Evolutionary conservation across 2,888 invertebrate species (phyloP).

Genomic region (Margaritifera margaritifera): DNA sequence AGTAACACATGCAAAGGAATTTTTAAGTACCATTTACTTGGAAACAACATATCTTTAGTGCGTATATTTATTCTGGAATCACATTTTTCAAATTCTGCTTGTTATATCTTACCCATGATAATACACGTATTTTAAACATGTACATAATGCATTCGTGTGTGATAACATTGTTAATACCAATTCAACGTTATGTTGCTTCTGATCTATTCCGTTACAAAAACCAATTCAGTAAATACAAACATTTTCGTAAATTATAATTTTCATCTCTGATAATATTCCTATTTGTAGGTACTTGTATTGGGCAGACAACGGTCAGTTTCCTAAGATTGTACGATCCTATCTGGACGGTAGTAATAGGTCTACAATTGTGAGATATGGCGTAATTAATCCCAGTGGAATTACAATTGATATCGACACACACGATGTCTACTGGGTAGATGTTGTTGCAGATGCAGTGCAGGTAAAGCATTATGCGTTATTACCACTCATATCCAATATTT

Average conservation of each 20-base stretch:
- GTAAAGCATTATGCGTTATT: constrained; percentile 36
- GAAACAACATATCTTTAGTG: too few species aligned
- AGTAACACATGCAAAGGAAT: too few species aligned
- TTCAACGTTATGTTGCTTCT: neutral
- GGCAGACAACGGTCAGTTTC: constrained; percentile 91
- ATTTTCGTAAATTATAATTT: too few species aligned
- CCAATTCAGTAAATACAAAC: neutral
- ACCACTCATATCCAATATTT: constrained; percentile 72
- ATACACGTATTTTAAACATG: too few species aligned
- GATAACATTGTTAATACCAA: neutral
- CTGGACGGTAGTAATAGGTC: constrained; percentile 84
- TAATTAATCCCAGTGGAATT: constrained; percentile 82
- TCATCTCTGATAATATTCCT: neutral
- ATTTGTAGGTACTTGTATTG: constrained; percentile 86
- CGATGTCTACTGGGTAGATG: constrained; percentile 98
- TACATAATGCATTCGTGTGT: too few species aligned
- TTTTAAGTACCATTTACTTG: too few species aligned
- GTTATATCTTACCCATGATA: too few species aligned
- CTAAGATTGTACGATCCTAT: constrained; percentile 84
- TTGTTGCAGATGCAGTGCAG: constrained; percentile 93
- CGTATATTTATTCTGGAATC: too few species aligned
- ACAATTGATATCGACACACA: constrained; percentile 91
- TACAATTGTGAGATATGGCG: constrained; percentile 88
- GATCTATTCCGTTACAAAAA: neutral
- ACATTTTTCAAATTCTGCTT: too few species aligned